Evolutionary conservation across 2,113 vertebrate species (phyloP), one percentile per base, ranked within the genome.

Genomic region (Gnathonemus longibarbis): DNA sequence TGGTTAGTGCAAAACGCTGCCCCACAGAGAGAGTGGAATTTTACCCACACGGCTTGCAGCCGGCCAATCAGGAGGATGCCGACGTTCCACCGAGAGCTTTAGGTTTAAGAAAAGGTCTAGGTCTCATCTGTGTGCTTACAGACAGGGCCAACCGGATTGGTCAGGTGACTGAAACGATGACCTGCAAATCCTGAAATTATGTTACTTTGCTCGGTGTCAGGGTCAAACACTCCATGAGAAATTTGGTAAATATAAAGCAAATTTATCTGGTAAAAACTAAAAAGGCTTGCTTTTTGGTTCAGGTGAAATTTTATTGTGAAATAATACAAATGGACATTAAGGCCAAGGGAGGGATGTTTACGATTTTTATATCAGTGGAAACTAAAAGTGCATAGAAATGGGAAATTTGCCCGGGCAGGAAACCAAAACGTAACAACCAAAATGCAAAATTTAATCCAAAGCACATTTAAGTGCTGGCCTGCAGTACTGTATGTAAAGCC

Each of bases 11-110:
- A 97, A 97, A 97, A 97, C 96, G 95, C 95, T 96, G 94, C 95
- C 96, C 96, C 91, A 93, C 96, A 93, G 96, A 97, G 97, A 97
- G 96, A 97, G 96, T 97, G 96, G 97, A 98, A 98, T 97, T 98
- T 97, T 97, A 97, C 96, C 96, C 97, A 96, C 56, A 96, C 96
- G 95, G 95, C 96, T 96, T 96, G 93, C 95, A 96, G 96, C 95
- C 94, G 94, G 93, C 94, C 96, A 94, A 92, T 96, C 93, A 95
- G 92, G 94, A 94, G 95, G 95, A 97, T 96, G 96, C 97, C 96
- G 42, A n/a, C 46, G 5, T 48, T 52, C 85, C 1, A 0, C 85
- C 7, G 6, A 35, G n/a, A 19, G 17, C 10, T 19, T 7, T n/a
- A 35, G 19, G 56, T 48, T 21, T n/a, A 52, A 24, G 56, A 46